Percentiles rank a stretch among this genome's conserved stretches.
Evolutionary conservation across 1,140 invertebrate species (phyloP).

Genomic region (Potamilus streckersoni): DNA sequence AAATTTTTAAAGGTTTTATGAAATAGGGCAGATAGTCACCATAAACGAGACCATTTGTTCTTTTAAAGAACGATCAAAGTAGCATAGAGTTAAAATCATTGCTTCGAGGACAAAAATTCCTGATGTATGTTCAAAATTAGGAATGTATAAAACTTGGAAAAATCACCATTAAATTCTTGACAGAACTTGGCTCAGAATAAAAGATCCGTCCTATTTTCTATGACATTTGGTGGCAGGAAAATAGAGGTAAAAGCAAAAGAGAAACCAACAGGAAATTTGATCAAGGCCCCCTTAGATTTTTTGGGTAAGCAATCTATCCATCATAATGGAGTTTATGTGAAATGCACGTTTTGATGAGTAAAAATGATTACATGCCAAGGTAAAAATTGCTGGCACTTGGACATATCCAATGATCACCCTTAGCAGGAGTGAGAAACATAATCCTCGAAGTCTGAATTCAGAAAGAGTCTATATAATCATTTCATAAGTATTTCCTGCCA

Average conservation of each 20-base stretch:
- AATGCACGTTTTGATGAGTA: too few species aligned
- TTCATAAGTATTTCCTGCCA: too few species aligned
- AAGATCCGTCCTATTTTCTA: constrained; percentile 1
- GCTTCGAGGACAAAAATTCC: constrained; percentile 7
- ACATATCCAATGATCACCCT: too few species aligned
- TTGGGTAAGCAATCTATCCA: neutral
- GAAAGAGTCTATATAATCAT: too few species aligned
- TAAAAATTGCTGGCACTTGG: too few species aligned
- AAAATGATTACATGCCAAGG: too few species aligned
- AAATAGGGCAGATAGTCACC: constrained; percentile 6
- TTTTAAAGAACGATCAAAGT: constrained; percentile 8
- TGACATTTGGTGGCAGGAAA: constrained; percentile 18
- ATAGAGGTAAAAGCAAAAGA: constrained; percentile 12
- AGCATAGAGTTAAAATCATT: constrained; percentile 8
- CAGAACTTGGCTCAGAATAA: neutral
- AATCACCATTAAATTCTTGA: constrained; percentile 10
- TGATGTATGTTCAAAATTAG: neutral
- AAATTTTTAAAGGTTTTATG: neutral
- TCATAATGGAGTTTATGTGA: too few species aligned
- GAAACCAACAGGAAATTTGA: constrained; percentile 5
- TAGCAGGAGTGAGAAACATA: too few species aligned
- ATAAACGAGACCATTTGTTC: neutral
- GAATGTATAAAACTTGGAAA: neutral
- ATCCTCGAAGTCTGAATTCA: too few species aligned
- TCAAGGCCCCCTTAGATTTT: constrained; percentile 11